Evolutionary conservation across 30 jellyfish, hydroid and myxozoan species (phyloP).

Genomic region (Calvadosia cruxmelitensis): DNA sequence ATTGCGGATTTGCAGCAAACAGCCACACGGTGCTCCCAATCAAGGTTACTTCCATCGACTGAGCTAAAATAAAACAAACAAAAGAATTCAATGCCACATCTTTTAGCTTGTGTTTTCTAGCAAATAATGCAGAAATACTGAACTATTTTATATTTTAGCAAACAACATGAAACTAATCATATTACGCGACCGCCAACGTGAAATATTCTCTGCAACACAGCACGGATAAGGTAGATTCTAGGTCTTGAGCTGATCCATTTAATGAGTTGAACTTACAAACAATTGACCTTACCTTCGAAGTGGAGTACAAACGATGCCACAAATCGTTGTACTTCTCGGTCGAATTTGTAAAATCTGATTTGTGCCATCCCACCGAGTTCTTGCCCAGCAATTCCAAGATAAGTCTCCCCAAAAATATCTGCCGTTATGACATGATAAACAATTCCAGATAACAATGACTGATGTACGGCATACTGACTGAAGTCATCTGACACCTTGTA

Average conservation of each 20-base stretch:
- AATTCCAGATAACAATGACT: background rate
- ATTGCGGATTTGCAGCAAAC: constrained; percentile 23
- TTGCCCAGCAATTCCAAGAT: background rate
- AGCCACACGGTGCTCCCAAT: background rate
- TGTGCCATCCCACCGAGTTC: background rate
- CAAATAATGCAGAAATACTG: too few species aligned
- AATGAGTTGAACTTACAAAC: too few species aligned
- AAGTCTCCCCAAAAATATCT: background rate
- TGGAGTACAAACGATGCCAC: background rate
- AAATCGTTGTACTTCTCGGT: background rate
- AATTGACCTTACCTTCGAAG: background rate
- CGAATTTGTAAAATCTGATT: background rate
- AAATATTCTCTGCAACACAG: too few species aligned
- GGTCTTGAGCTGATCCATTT: too few species aligned
- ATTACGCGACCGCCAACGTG: too few species aligned
- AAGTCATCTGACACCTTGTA: background rate
- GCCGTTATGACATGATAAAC: background rate
- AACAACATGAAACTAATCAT: too few species aligned
- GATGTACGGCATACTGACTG: background rate
- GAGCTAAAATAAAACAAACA: background rate
- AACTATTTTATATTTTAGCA: too few species aligned
- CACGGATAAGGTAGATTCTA: too few species aligned
- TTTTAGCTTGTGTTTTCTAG: too few species aligned
- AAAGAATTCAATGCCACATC: background rate
- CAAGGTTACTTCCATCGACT: background rate